Evolutionary conservation across 2,797 vertebrate genomes (phyloP), one percentile per base, ranked within the genome.

Genomic region (Alca torda): DNA sequence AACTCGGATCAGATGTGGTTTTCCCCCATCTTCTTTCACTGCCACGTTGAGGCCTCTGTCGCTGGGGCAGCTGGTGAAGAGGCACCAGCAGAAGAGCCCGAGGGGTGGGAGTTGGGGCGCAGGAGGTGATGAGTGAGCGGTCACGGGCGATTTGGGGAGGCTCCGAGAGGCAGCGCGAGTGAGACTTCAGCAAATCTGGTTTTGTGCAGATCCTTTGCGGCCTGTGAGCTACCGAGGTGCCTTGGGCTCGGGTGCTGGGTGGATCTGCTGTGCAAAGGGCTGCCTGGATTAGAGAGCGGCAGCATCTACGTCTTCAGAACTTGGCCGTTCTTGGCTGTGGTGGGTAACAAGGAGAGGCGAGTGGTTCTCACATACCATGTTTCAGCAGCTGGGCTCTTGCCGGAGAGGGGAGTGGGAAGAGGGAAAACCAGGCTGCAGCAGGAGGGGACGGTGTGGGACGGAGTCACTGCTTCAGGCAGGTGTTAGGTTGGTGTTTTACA

Each of bases 401-500:
- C 45, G 45, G 28, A 60, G 23, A 19, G 5, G 16, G 26, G 23
- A 31, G 13, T 17, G 10, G 31, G 57, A 45, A 24, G 6, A 50
- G 26, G 41, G 33, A 16, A 21, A 59, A 54, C 1, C 3, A 6
- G 33, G 16, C 60, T 69, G 39, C 19, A 7, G 7, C 20, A 13
- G 48, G n/a, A 63, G 8, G 19, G 50, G 4, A 12, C 0, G 3
- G 19, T 26, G 37, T 15, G 14, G 3, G 1, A 19, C 0, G 1
- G 45, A 11, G 33, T 53, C 1, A 1, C 35, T 56, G 30, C 19
- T 39, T 24, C 26, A 26, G n/a, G 7, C 33, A n/a, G 41, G 18
- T 57, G 21, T 30, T 15, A 8, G 45, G 54, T 11, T 54, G 77
- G 9, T 23, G 1, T 59, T 48, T 23, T 11, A 6, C 11, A 26